Evolutionary conservation across 2,888 invertebrate species (phyloP), one percentile per base, ranked within the genome.

Genomic region (Dryobota labecula): DNA sequence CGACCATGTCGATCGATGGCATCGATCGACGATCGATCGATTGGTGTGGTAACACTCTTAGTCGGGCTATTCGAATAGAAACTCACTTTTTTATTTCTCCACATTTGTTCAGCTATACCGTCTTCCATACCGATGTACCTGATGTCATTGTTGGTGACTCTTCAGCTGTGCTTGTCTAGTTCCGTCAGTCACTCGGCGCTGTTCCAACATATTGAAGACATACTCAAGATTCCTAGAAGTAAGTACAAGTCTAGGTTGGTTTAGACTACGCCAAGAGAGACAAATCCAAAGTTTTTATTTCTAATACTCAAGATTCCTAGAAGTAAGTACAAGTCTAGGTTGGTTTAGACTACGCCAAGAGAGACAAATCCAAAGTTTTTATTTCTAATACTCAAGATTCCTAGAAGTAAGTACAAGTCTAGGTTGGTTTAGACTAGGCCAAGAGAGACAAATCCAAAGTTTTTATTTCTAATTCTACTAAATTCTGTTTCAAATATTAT

Each of bases 121-220:
- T 94, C 97, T 8, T 97, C 97, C 41, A 90, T 96, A 33, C 91
- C 96, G 0, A 92, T 98, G 38, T 97, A 97, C 87, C 92, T 97
- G 73, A 97, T 98, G 66, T 96, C 98, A 5, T 94, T 98, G 38
- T 93, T 98, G 41, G 97, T 98, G 51, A 97, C 98, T 0, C 86
- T 98, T 36, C 98, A 98, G 89, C 95, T 98, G 1, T 97, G 97
- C 84, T 94, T 98, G 54, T 98, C 98, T 6, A 97, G 97, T 78
- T 98, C 97, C 0, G 97, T 98, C 6, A 97, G 98, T 11, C 97
- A 97, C 87, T 98, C 98, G 0, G 98, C 98, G 0, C 96, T 99
- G 30, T 98, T 98, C 89, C 98, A 98, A 88, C 98, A 98, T 83
- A 92, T 98, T 47, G 99, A 99, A 90, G 98, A 98, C 84, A 95